These are phyloP conservation scores for Lingula anatina DNA, from an alignment of 2,888 invertebrate species.

Conservation along the genomic window DNA sequence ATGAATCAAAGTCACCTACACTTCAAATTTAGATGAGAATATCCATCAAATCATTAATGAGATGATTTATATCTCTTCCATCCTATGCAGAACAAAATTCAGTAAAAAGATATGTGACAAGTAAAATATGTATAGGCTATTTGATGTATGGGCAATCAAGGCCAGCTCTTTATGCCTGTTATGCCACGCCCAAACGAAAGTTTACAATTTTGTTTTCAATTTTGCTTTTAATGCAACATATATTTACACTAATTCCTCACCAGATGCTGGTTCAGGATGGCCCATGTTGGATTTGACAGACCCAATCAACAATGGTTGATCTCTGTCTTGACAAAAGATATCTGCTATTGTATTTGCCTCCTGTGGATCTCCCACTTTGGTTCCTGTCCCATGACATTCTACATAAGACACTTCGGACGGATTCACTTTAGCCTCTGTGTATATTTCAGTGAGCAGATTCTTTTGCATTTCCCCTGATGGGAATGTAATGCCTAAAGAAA, in stretches of 20 bases:
- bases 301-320: conserved; percentile 76
- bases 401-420: conserved; percentile 83
- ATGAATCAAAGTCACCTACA: too few species aligned
- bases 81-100: too few species aligned
- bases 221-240: too few species aligned
- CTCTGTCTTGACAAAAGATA: conserved; percentile 47
- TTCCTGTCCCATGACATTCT: conserved; percentile 98
- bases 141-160: too few species aligned
- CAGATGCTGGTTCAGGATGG: conserved; percentile 79
- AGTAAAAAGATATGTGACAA: too few species aligned
- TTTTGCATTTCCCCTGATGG: conserved; percentile 65
- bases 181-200: too few species aligned
- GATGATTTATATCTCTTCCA: too few species aligned
- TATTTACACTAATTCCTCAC: conserved; percentile 27
- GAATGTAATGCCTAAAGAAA: conserved; percentile 54
- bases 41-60: too few species aligned
- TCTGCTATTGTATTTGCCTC: conserved; percentile 93
- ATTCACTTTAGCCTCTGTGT: conserved; percentile 74
- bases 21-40: too few species aligned
- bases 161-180: too few species aligned
- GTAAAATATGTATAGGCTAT: too few species aligned
- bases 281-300: conserved; percentile 99
- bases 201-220: too few species aligned
- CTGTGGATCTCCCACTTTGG: conserved; percentile 89
- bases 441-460: conserved; percentile 67